Percentiles rank a stretch among this genome's conserved stretches.
These are phyloP conservation scores for Microtus pennsylvanicus DNA, from an alignment of 2,113 vertebrate genomes.

Conservation along the genomic window DNA sequence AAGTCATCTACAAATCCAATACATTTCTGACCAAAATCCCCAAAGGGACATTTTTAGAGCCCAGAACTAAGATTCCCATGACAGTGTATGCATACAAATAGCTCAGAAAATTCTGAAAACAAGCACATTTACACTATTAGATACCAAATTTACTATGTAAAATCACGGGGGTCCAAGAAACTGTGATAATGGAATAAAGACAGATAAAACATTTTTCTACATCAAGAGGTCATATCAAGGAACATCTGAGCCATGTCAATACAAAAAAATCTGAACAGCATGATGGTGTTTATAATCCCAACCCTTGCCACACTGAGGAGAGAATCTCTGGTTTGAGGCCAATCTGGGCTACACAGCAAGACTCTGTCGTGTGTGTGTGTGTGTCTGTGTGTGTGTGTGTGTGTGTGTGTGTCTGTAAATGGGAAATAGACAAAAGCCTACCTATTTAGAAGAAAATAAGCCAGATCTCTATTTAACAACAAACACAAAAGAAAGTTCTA, in stretches of 20 bases:
- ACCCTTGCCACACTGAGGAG: neutral
- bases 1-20: constrained; percentile 42
- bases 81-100: neutral
- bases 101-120: neutral
- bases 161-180: neutral
- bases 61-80: constrained; percentile 32
- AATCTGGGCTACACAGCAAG: neutral
- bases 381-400: neutral
- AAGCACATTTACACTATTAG: neutral
- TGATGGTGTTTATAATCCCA: neutral
- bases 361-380: neutral
- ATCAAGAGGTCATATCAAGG: neutral
- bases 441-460: constrained; percentile 28
- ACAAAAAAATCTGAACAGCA: neutral
- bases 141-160: constrained; percentile 23
- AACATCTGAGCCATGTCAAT: constrained; percentile 19
- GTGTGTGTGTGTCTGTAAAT: neutral
- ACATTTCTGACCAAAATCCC: constrained; percentile 40
- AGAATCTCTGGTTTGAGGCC: neutral
- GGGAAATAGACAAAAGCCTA: neutral
- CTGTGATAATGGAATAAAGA: constrained; percentile 10
- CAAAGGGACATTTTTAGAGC: constrained; percentile 13
- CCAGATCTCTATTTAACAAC: neutral
- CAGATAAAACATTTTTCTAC: neutral
- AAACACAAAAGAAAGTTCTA: constrained; percentile 49